phyloP scores from a whole-genome alignment of 2,888 invertebrate genomes.

The Aplocera efformata region DNA sequence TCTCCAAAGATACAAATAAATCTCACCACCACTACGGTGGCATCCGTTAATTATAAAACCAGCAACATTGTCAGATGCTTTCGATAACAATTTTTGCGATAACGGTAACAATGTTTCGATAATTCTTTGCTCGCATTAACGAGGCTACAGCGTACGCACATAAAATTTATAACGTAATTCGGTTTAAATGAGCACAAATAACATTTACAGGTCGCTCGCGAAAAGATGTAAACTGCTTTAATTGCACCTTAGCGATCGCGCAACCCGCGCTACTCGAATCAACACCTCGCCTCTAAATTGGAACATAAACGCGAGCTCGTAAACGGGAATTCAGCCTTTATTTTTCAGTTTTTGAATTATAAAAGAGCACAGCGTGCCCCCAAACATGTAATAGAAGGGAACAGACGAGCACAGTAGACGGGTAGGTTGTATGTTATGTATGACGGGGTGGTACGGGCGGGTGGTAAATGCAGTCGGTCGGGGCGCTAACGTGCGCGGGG shows the following conservation, averaged over 20 bases:
- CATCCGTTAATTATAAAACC: conserved; percentile 1
- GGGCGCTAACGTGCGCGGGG: conserved; percentile 75
- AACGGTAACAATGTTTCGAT: conserved; percentile 55
- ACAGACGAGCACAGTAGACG: conserved; percentile 54
- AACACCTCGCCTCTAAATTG: conserved; percentile 57
- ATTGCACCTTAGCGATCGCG: conserved; percentile 56
- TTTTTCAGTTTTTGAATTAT: conserved; percentile 37
- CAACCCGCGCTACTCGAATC: conserved; percentile 52
- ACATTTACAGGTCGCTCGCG: conserved; percentile 70
- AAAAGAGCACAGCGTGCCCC: conserved; percentile 33
- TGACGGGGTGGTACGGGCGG: conserved; percentile 50
- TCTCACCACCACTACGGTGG: conserved; percentile 1
- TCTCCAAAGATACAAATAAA: neutral
- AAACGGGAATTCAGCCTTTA: conserved; percentile 38
- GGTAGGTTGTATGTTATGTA: conserved; percentile 54
- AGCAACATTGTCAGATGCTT: conserved; percentile 5
- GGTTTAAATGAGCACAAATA: conserved; percentile 68
- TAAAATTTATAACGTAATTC: conserved; percentile 71
- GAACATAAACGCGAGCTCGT: conserved; percentile 42
- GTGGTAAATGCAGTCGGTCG: conserved; percentile 79
- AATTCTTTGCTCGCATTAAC: conserved; percentile 53
- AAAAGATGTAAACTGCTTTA: conserved; percentile 68
- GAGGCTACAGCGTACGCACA: conserved; percentile 53
- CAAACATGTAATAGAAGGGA: conserved; percentile 44
- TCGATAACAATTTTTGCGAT: conserved; percentile 3